Conservation (phyloP, 2,797 vertebrate species). For the Enteromius thamalakanensis region DNA sequence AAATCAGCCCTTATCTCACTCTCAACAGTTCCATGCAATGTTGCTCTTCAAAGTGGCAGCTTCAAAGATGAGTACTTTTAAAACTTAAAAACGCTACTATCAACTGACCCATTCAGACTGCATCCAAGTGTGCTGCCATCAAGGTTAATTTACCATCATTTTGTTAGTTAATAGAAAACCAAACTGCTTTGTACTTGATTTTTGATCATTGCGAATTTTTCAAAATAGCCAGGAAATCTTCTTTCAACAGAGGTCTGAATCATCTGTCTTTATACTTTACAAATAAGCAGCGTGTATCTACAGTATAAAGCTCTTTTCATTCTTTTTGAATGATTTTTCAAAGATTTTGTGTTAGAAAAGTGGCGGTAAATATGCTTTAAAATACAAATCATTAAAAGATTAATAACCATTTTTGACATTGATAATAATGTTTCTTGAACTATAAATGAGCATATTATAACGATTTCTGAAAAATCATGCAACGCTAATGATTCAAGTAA, state of each 20-base stretch:
- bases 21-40: constrained; percentile 3
- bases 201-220: background rate
- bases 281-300: background rate
- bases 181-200: background rate
- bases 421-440: background rate
- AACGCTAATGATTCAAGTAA: background rate
- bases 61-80: constrained; percentile 5
- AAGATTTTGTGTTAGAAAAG: background rate
- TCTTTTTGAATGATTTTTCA: background rate
- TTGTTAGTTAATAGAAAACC: constrained; percentile 18
- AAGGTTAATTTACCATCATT: background rate
- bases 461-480: background rate
- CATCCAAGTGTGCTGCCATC: background rate
- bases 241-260: background rate
- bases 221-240: background rate
- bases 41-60: constrained; percentile 1
- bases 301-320: background rate
- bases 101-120: background rate
- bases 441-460: background rate
- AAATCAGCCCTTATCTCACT: constrained; percentile 7
- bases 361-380: background rate
- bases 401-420: background rate
- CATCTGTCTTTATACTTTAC: background rate
- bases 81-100: constrained; percentile 8
- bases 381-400: background rate